Percentiles rank a stretch among this genome's conserved stretches.
phyloP scores from a whole-genome alignment of 1,140 invertebrate species.

The Sitophilus oryzae region DNA sequence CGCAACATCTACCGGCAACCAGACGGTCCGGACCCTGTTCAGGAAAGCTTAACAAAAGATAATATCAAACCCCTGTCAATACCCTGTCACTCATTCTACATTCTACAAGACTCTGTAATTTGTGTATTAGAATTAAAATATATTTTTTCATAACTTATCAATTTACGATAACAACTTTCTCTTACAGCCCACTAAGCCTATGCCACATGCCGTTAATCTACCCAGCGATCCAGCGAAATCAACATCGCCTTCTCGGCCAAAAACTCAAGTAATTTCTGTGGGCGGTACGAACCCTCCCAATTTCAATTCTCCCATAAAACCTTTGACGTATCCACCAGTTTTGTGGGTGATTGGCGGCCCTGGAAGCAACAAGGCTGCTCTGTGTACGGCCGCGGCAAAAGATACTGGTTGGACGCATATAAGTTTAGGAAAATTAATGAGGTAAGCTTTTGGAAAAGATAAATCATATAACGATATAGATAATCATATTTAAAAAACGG shows the following conservation, averaged over 20 bases:
- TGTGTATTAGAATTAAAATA: too few relatives aligned
- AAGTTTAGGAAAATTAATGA: constrained; percentile 63
- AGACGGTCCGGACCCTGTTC: too few relatives aligned
- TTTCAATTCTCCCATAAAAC: constrained; percentile 37
- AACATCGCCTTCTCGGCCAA: constrained; percentile 27
- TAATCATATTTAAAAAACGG: too few relatives aligned
- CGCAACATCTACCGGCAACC: too few relatives aligned
- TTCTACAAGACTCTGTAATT: too few relatives aligned
- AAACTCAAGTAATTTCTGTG: constrained; percentile 39
- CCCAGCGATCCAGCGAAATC: not conserved
- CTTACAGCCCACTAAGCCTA: constrained; percentile 18
- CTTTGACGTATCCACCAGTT: constrained; percentile 50
- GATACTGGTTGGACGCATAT: constrained; percentile 69
- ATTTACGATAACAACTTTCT: too few relatives aligned
- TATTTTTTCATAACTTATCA: too few relatives aligned
- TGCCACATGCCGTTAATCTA: constrained; percentile 1
- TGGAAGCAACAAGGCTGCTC: constrained; percentile 62
- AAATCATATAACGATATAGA: too few relatives aligned
- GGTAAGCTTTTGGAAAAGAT: constrained; percentile 11
- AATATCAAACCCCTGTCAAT: too few relatives aligned
- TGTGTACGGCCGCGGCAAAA: constrained; percentile 62
- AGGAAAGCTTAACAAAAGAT: too few relatives aligned
- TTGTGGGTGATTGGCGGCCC: constrained; percentile 81
- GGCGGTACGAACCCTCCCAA: constrained; percentile 38
- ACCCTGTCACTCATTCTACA: too few relatives aligned